phyloP scores from a whole-genome alignment of 1,140 invertebrate species.

The Battus philenor region DNA sequence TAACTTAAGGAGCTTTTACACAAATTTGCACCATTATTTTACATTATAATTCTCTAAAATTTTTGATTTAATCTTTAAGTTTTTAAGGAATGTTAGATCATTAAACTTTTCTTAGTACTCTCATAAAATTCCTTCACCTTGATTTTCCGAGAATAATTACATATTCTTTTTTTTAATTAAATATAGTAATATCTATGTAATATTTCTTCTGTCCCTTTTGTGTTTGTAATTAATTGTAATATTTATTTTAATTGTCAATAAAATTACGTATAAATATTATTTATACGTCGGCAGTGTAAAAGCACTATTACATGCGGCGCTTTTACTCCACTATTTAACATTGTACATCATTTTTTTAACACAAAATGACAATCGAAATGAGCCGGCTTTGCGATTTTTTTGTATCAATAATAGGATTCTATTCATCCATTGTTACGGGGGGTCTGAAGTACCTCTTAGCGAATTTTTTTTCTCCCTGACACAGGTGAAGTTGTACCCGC shows the following conservation, averaged over 20 bases:
- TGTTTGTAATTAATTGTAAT: too few species aligned
- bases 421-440: conserved; percentile 49
- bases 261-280: too few species aligned
- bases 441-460: conserved; percentile 40
- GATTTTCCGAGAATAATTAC: background rate
- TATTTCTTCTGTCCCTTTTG: too few species aligned
- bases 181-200: too few species aligned
- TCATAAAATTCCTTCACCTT: background rate
- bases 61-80: too few species aligned
- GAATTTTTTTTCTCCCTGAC: conserved; percentile 36
- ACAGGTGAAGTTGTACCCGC: conserved; percentile 31
- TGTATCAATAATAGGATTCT: conserved; percentile 27
- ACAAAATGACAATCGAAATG: conserved; percentile 40
- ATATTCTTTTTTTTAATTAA: background rate
- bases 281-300: background rate
- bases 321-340: conserved; percentile 27
- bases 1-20: too few species aligned
- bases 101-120: background rate
- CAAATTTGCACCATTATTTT: too few species aligned
- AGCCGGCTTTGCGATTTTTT: conserved; percentile 43
- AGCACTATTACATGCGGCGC: conserved; percentile 19
- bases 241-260: too few species aligned
- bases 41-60: too few species aligned
- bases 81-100: too few species aligned
- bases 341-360: conserved; percentile 35